Conservation (phyloP, 1,140 invertebrate genomes). For the Trypoxylus dichotomus region DNA sequence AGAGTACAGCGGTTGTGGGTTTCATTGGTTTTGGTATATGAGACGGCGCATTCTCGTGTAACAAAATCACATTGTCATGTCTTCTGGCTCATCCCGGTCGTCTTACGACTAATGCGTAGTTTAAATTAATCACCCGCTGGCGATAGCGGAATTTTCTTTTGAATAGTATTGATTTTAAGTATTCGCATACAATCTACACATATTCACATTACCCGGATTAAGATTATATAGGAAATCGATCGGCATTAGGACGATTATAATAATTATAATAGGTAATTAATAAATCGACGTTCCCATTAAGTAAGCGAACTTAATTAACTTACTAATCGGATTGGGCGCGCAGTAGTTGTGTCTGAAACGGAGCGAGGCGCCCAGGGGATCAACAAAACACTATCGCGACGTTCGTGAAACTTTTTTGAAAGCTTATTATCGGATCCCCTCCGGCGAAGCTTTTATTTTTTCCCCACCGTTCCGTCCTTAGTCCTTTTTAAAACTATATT, state of each 20-base stretch:
- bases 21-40: too few species aligned
- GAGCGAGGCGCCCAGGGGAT: conserved; percentile 43
- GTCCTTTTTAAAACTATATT: conserved; percentile 52
- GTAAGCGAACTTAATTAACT: conserved; percentile 54
- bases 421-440: conserved; percentile 53
- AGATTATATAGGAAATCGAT: not conserved
- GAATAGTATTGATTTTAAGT: too few species aligned
- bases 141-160: too few species aligned
- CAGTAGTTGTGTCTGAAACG: conserved; percentile 25
- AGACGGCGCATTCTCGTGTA: too few species aligned
- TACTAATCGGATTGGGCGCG: conserved; percentile 50
- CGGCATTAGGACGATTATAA: not conserved
- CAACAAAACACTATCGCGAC: conserved; percentile 50
- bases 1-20: too few species aligned
- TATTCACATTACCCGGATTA: too few species aligned
- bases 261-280: conserved; percentile 52
- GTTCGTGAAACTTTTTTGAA: conserved; percentile 52
- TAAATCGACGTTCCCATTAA: conserved; percentile 53
- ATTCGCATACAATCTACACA: too few species aligned
- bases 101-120: too few species aligned
- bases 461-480: conserved; percentile 43
- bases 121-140: too few species aligned
- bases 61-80: too few species aligned
- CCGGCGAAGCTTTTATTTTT: conserved; percentile 44
- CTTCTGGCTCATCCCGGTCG: too few species aligned